These are phyloP conservation scores for Oophaga pumilio DNA, from an alignment of 2,113 vertebrate species.

Conservation along the genomic window DNA sequence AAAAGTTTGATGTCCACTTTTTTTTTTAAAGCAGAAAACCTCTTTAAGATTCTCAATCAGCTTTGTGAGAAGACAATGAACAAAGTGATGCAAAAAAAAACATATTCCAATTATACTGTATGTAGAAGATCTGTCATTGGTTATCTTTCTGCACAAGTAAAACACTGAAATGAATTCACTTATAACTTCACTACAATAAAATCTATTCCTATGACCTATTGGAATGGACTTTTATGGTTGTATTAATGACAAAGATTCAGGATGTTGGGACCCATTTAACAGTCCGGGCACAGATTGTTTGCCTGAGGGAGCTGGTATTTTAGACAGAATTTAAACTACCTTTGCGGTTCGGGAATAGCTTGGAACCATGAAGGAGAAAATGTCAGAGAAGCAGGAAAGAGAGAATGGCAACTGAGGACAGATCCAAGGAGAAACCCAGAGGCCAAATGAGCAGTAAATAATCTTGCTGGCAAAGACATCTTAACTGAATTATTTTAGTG, in stretches of 20 bases:
- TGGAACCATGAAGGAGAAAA: conserved; percentile 57
- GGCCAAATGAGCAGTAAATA: conserved; percentile 57
- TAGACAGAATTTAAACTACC: conserved; percentile 57
- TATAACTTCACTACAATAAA: conserved; percentile 41
- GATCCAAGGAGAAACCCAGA: conserved; percentile 57
- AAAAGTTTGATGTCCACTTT: too few relatives aligned
- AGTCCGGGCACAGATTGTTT: conserved; percentile 56
- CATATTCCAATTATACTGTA: too few relatives aligned
- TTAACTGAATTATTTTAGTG: conserved; percentile 50
- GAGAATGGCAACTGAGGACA: conserved; percentile 56
- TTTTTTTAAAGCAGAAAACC: too few relatives aligned
- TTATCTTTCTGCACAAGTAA: background rate
- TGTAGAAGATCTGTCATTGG: background rate
- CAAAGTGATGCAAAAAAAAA: too few relatives aligned
- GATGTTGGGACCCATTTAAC: conserved; percentile 46
- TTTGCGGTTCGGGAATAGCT: conserved; percentile 50
- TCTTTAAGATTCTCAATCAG: too few relatives aligned
- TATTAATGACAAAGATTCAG: conserved; percentile 44
- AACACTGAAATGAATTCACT: conserved; percentile 8
- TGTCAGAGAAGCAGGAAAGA: conserved; percentile 46
- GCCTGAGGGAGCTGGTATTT: conserved; percentile 57
- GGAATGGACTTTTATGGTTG: conserved; percentile 47
- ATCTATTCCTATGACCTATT: conserved; percentile 50
- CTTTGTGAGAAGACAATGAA: too few relatives aligned
- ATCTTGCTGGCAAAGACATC: conserved; percentile 42